Base-by-base conservation (phyloP, 2,888 invertebrate species). In the Eupeodes latifasciatus region DNA sequence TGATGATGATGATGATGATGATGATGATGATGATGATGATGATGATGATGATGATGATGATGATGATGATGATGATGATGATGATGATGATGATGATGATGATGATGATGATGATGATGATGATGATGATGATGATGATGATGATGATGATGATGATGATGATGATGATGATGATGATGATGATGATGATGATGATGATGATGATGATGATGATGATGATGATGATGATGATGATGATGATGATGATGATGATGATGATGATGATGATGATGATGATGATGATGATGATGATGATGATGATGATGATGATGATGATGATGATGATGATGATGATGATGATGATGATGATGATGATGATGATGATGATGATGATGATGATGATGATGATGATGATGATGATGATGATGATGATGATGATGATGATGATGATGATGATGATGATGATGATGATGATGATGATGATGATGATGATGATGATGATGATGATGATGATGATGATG, bases 1-100 rank as follows among this genome's bases (percentile, higher is more conserved):
- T 51, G n/a, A 51, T 51, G 51, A 11, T 51, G n/a, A 51, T 51
- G 51, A 11, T 51, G n/a, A 51, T 51, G 51, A 51, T 51, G n/a
- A 51, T 51, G 51, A 51, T 51, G n/a, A 51, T 51, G 51, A 51
- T 51, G n/a, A 51, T 51, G 51, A 51, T 51, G n/a, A 51, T 51
- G 51, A 51, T 51, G n/a, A 51, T 51, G 51, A 51, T 51, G n/a
- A 51, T 51, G 51, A 51, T 51, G n/a, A 51, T 51, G 51, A 51
- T 51, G n/a, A 51, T 51, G 51, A 51, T 51, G n/a, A 51, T 51
- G 51, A 51, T 51, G n/a, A 51, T 51, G 51, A 51, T 51, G n/a
- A 51, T 51, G 51, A 51, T 51, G n/a, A 51, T 11, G 11, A 51
- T 51, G n/a, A 51, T 51, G 51, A 51, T 51, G n/a, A 51, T 51